Percentiles rank a stretch among this genome's conserved stretches.
These are phyloP conservation scores for Drosophila demipolita DNA, from an alignment of 2,888 invertebrate genomes.

Conservation along the genomic window DNA sequence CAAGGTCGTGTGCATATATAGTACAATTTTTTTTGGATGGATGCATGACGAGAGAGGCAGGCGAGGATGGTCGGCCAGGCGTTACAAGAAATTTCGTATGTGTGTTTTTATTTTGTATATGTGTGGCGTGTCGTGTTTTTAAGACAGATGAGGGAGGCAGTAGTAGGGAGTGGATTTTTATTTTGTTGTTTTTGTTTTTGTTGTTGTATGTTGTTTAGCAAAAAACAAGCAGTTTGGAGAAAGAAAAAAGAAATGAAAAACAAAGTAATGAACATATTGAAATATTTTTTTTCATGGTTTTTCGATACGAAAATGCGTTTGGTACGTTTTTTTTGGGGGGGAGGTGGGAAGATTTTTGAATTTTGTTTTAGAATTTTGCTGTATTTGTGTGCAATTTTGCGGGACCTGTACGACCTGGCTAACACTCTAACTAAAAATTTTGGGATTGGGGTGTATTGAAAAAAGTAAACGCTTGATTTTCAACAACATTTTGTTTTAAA, in stretches of 20 bases:
- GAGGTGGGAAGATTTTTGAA: not conserved
- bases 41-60: slow-evolving; percentile 57
- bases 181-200: slow-evolving; percentile 49
- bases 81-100: slow-evolving; percentile 42
- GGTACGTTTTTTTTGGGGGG: slow-evolving; percentile 11
- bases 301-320: slow-evolving; percentile 56
- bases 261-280: slow-evolving; percentile 79
- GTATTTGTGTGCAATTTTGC: slow-evolving; percentile 18
- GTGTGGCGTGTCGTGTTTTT: slow-evolving; percentile 38
- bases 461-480: slow-evolving; percentile 73
- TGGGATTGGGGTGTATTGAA: slow-evolving; percentile 9
- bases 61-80: slow-evolving; percentile 58
- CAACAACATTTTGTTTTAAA: slow-evolving; percentile 67
- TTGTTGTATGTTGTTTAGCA: slow-evolving; percentile 73
- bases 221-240: slow-evolving; percentile 79
- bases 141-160: slow-evolving; percentile 12
- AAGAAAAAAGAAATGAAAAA: slow-evolving; percentile 80
- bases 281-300: slow-evolving; percentile 61
- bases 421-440: slow-evolving; percentile 23
- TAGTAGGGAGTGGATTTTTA: slow-evolving; percentile 18
- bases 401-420: slow-evolving; percentile 29
- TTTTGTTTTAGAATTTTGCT: slow-evolving; percentile 35
- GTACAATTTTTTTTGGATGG: slow-evolving; percentile 36
- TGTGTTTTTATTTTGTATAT: slow-evolving; percentile 14
- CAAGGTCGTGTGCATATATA: slow-evolving; percentile 40